Evolutionary conservation across 2,797 vertebrate species (phyloP).

Genomic region (Halcyon badia): DNA sequence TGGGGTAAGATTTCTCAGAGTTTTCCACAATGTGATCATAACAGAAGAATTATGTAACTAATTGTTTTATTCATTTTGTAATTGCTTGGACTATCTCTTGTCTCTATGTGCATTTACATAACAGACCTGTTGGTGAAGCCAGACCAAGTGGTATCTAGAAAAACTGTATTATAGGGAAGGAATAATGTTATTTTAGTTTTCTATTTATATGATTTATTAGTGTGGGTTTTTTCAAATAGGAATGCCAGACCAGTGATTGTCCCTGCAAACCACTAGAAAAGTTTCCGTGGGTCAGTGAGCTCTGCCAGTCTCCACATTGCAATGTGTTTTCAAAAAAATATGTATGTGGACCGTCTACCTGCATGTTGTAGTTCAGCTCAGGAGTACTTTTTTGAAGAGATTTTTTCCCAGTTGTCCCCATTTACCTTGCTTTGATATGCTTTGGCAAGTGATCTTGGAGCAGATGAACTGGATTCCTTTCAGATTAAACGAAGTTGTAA

Average conservation of each 20-base stretch:
- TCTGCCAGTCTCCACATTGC: neutral
- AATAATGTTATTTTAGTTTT: neutral
- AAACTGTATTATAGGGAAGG: neutral
- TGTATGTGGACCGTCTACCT: neutral
- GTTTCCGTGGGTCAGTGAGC: neutral
- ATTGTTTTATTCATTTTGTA: neutral
- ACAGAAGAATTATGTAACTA: neutral
- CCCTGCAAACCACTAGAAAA: neutral
- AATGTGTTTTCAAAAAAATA: neutral
- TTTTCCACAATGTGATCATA: neutral
- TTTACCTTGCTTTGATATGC: neutral
- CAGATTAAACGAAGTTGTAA: neutral
- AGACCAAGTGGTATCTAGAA: neutral
- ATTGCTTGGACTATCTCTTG: neutral
- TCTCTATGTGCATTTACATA: neutral
- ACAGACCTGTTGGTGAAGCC: neutral
- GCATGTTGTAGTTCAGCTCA: neutral
- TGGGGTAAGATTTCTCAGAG: neutral
- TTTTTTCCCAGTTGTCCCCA: neutral
- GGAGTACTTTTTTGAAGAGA: neutral
- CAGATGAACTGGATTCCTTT: conserved; percentile 15
- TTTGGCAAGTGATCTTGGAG: neutral
- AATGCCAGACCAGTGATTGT: neutral
- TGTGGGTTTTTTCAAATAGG: neutral
- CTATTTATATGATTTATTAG: neutral